Evolutionary conservation across 2,797 vertebrate genomes (phyloP).

Genomic region (Neoniphon sammara): DNA sequence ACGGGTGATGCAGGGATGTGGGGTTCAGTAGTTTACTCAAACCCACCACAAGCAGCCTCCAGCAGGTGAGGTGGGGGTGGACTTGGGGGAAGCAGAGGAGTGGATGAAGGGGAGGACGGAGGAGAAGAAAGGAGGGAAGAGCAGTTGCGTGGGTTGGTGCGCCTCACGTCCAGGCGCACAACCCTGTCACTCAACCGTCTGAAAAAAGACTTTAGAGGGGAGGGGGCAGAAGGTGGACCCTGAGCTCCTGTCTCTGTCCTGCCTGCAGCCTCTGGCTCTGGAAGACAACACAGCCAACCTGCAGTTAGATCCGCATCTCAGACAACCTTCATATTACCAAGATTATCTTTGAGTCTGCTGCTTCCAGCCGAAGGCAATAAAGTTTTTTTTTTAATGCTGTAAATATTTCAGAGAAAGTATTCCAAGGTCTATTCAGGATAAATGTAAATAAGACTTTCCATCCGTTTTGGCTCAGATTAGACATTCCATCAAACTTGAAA

Average conservation of each 20-base stretch:
- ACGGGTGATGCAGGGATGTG: neutral
- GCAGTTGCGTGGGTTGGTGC: neutral
- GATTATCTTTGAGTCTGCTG: neutral
- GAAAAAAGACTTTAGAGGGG: slow-evolving; percentile 33
- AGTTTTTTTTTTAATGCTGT: neutral
- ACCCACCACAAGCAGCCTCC: no score
- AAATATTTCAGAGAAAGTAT: neutral
- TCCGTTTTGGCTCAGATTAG: neutral
- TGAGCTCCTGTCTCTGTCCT: slow-evolving; percentile 35
- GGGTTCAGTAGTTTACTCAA: neutral
- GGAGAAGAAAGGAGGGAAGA: slow-evolving; percentile 23
- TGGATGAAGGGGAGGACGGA: slow-evolving; percentile 13
- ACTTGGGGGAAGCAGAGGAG: neutral
- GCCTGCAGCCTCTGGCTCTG: slow-evolving; percentile 44
- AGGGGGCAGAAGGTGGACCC: neutral
- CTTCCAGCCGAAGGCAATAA: neutral
- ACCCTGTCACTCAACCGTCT: slow-evolving; percentile 48
- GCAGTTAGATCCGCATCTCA: slow-evolving; percentile 15
- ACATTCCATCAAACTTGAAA: neutral
- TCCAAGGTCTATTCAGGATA: neutral
- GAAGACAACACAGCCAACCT: slow-evolving; percentile 54
- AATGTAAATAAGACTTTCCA: neutral
- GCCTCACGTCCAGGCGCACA: slow-evolving; percentile 29
- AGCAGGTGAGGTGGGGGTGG: neutral
- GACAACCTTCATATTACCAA: neutral